Percentiles rank a stretch among this genome's conserved stretches.
phyloP scores from a whole-genome alignment of 2,113 vertebrate genomes.

The Rhynchomys soricoides region DNA sequence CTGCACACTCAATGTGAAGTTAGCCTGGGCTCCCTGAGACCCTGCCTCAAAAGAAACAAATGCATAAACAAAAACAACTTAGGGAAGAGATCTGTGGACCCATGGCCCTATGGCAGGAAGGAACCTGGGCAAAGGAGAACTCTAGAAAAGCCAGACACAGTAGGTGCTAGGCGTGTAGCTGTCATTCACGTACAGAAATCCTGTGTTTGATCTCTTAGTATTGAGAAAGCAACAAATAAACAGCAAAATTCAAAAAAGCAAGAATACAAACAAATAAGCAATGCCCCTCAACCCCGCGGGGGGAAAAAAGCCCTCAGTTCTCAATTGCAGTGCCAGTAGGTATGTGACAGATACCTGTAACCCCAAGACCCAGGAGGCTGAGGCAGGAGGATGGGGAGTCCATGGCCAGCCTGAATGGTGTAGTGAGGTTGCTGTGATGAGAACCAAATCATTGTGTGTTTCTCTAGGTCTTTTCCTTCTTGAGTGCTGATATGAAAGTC shows the following conservation, averaged over 20 bases:
- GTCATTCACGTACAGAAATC: background rate
- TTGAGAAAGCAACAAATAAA: background rate
- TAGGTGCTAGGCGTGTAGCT: background rate
- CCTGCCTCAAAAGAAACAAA: background rate
- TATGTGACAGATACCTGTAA: background rate
- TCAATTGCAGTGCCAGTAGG: background rate
- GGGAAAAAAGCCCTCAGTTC: too few species aligned
- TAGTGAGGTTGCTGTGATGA: background rate
- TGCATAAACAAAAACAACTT: background rate
- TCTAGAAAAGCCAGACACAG: background rate
- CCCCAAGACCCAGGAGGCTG: background rate
- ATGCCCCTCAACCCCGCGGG: rapidly evolving
- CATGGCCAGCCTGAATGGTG: background rate
- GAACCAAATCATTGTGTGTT: background rate
- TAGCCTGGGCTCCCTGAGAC: background rate
- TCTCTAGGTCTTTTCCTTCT: background rate
- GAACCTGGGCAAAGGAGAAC: background rate
- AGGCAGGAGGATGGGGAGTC: background rate
- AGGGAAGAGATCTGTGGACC: background rate
- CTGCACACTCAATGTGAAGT: background rate
- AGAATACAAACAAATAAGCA: background rate
- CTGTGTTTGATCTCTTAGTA: background rate
- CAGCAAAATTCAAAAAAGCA: background rate
- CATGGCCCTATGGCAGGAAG: background rate
- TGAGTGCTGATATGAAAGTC: background rate